Conservation (phyloP, 2,888 invertebrate genomes). For the Podotricha telesiphe region DNA sequence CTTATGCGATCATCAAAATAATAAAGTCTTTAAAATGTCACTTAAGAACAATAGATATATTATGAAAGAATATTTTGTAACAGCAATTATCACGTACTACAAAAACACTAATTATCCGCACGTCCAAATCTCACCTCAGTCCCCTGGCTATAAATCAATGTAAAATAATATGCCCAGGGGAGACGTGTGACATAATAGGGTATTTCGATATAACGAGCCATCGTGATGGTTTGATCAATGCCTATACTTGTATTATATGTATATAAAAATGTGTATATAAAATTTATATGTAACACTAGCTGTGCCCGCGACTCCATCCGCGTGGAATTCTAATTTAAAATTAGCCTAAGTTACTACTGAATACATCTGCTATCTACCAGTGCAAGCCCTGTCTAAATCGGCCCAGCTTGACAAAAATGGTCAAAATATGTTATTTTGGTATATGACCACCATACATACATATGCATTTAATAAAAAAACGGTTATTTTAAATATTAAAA, state of each 20-base stretch:
- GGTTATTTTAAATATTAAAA: no score
- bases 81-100: constrained; percentile 33
- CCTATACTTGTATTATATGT: constrained; percentile 5
- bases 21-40: no score
- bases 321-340: no score
- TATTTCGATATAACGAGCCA: constrained; percentile 56
- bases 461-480: no score
- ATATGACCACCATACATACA: no score
- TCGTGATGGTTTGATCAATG: constrained; percentile 44
- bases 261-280: not conserved
- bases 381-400: no score
- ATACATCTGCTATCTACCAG: no score
- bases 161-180: constrained; percentile 71
- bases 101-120: constrained; percentile 56
- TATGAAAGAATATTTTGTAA: not conserved
- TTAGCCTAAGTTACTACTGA: no score
- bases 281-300: not conserved
- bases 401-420: no score
- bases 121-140: constrained; percentile 55
- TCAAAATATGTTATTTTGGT: no score
- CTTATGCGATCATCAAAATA: no score
- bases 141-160: constrained; percentile 69
- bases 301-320: no score
- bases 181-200: constrained; percentile 69
- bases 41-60: not conserved